Percentiles rank a stretch among this genome's conserved stretches.
Evolutionary conservation across 2,888 invertebrate genomes (phyloP).

Genomic region (Arge pagana): DNA sequence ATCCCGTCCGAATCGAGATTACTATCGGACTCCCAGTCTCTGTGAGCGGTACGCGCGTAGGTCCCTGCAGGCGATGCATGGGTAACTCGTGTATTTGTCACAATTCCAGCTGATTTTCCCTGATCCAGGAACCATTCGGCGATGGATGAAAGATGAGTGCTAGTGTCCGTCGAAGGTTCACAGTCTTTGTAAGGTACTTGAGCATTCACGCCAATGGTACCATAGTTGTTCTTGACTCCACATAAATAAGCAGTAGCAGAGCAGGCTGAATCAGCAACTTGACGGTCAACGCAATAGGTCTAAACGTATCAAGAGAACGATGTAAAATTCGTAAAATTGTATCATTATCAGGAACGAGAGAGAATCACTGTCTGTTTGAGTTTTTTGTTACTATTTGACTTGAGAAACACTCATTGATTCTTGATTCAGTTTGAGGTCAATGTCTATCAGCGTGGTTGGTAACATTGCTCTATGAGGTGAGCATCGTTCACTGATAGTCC

Average conservation of each 20-base stretch:
- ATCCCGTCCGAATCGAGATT: constrained; percentile 61
- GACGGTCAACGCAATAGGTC: constrained; percentile 76
- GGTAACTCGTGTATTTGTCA: constrained; percentile 79
- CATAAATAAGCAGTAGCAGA: constrained; percentile 79
- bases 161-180: constrained; percentile 61
- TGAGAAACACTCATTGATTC: no score
- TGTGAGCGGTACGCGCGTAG: constrained; percentile 73
- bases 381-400: no score
- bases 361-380: no score
- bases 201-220: constrained; percentile 76
- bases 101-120: constrained; percentile 68
- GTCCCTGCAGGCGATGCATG: constrained; percentile 78
- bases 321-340: no score
- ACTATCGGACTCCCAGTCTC: constrained; percentile 75
- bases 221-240: constrained; percentile 79
- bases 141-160: constrained; percentile 69
- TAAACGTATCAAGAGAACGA: no score
- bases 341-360: no score
- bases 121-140: constrained; percentile 72
- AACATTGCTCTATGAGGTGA: no score
- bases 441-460: no score
- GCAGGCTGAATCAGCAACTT: constrained; percentile 83
- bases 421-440: no score
- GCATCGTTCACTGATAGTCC: no score
- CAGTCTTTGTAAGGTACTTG: constrained; percentile 70